Evolutionary conservation across 2,888 invertebrate species (phyloP).

Genomic region (Erynnis tages): DNA sequence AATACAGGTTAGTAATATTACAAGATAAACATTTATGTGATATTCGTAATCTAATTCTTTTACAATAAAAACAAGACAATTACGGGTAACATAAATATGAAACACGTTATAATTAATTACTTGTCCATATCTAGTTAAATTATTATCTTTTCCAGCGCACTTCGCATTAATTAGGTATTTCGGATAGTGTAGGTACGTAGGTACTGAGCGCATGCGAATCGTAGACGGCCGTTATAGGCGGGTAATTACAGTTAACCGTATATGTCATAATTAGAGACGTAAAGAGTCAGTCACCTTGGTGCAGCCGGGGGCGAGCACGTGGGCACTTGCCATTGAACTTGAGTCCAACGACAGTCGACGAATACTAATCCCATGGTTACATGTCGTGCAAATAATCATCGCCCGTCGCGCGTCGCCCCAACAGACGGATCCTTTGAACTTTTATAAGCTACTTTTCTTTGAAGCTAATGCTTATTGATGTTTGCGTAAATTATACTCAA

Average conservation of each 20-base stretch:
- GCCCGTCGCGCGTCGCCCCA: conserved; percentile 3
- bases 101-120: too few species aligned
- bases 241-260: conserved; percentile 58
- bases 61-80: too few species aligned
- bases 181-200: too few species aligned
- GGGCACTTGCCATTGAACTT: conserved; percentile 75
- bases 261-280: conserved; percentile 53
- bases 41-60: too few species aligned
- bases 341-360: conserved; percentile 45
- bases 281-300: conserved; percentile 68
- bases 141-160: neutral
- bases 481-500: conserved; percentile 13
- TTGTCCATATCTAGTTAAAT: neutral
- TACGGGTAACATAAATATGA: too few species aligned
- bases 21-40: too few species aligned
- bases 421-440: conserved; percentile 21
- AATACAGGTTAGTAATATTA: too few species aligned
- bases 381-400: conserved; percentile 26
- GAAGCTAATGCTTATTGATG: conserved; percentile 22
- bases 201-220: conserved; percentile 7
- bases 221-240: conserved; percentile 35
- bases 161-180: neutral
- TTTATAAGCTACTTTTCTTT: conserved; percentile 25
- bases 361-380: conserved; percentile 55
- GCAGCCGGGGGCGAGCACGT: conserved; percentile 63